Percentiles rank a stretch among this genome's conserved stretches.
Conservation (phyloP, 2,888 invertebrate genomes). For the Melipona bicolor region DNA sequence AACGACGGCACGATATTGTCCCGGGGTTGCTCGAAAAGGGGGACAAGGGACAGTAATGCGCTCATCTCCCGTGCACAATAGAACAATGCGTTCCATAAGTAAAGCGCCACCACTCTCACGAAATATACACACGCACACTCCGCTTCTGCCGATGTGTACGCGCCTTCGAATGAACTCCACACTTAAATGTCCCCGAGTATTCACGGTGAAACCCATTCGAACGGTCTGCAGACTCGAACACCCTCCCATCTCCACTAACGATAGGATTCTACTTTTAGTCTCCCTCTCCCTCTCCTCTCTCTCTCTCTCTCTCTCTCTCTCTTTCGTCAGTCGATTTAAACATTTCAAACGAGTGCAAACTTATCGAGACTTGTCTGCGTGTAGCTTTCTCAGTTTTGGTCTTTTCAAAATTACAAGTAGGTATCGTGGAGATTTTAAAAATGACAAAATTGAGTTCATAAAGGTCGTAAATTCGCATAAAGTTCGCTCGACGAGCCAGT, state of each 20-base stretch:
- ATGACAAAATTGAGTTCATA: too few relatives aligned
- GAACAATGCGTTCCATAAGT: conserved; percentile 76
- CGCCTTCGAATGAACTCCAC: conserved; percentile 56
- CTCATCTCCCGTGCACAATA: conserved; percentile 75
- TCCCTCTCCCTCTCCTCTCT: too few relatives aligned
- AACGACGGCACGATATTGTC: conserved; percentile 75
- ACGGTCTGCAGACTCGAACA: conserved; percentile 7
- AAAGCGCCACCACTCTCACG: conserved; percentile 73
- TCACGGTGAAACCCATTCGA: conserved; percentile 36
- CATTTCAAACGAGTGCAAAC: too few relatives aligned
- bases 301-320: too few relatives aligned
- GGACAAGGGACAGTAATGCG: conserved; percentile 77
- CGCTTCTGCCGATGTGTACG: conserved; percentile 7
- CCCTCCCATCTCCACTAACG: neutral
- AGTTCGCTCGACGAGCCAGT: too few relatives aligned
- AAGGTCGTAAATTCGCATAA: too few relatives aligned
- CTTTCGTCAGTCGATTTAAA: too few relatives aligned
- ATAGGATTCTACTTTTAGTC: neutral
- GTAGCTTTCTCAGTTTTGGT: too few relatives aligned
- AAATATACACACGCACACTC: conserved; percentile 58
- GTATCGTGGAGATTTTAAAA: too few relatives aligned
- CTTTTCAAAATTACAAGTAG: too few relatives aligned
- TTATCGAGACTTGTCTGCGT: too few relatives aligned
- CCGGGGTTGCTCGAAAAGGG: conserved; percentile 74
- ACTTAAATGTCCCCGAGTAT: conserved; percentile 50